Percentiles rank a stretch among this genome's conserved stretches.
phyloP scores from a whole-genome alignment of 2,888 invertebrate genomes.

The Beris morrisii region DNA sequence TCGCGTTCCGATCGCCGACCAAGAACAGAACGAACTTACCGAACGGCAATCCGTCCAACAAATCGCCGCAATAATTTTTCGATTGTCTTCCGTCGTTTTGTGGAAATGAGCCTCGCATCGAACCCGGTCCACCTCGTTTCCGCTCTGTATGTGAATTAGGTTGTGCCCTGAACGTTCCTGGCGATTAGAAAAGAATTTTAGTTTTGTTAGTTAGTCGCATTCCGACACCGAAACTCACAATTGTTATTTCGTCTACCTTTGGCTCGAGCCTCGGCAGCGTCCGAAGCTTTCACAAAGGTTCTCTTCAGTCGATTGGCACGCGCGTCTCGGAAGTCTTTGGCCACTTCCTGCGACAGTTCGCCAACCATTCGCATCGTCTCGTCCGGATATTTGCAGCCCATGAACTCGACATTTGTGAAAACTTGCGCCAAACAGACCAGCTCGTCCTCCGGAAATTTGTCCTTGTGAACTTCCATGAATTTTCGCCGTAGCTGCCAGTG shows the following conservation, averaged over 20 bases:
- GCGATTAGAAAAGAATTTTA: too few relatives aligned
- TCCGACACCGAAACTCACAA: constrained; percentile 15
- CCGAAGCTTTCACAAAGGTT: constrained; percentile 76
- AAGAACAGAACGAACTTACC: constrained; percentile 48
- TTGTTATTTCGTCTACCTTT: constrained; percentile 61
- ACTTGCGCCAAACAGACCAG: constrained; percentile 86
- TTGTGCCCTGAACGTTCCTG: background rate
- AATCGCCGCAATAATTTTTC: constrained; percentile 31
- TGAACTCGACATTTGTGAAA: constrained; percentile 76
- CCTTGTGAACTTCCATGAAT: constrained; percentile 78
- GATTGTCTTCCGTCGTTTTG: too few relatives aligned
- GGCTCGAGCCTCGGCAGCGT: constrained; percentile 75
- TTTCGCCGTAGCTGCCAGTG: constrained; percentile 84
- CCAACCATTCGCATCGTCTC: constrained; percentile 79
- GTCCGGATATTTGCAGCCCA: constrained; percentile 71
- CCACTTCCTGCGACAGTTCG: constrained; percentile 72
- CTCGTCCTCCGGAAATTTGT: constrained; percentile 74
- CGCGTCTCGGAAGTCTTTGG: constrained; percentile 69
- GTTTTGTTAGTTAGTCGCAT: background rate
- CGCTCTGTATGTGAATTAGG: too few relatives aligned
- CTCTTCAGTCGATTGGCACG: constrained; percentile 66
- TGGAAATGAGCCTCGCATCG: too few relatives aligned
- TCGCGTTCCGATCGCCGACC: constrained; percentile 47
- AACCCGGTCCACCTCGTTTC: too few relatives aligned
- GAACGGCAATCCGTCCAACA: constrained; percentile 48